Evolutionary conservation across 2,888 invertebrate species (phyloP).

Genomic region (Mesorhabditis spiculigera): DNA sequence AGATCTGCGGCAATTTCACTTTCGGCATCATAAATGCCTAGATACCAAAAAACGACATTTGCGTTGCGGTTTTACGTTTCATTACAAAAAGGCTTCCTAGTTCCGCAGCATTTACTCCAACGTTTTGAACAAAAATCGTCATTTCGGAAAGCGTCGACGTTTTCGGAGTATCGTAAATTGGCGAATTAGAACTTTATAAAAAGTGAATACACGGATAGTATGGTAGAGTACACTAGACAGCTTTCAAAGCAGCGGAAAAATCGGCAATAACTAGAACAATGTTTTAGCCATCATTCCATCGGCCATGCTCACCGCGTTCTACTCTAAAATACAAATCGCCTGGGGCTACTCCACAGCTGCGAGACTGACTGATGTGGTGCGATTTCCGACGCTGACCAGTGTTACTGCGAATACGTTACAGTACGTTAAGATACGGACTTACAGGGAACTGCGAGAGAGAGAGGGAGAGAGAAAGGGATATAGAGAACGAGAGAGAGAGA

Average conservation of each 20-base stretch:
- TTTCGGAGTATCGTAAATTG: no score
- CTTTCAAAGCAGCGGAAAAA: background rate
- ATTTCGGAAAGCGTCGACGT: no score
- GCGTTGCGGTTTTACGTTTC: no score
- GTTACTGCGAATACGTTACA: constrained; percentile 2
- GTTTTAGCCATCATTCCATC: background rate
- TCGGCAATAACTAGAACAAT: background rate
- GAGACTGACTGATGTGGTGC: background rate
- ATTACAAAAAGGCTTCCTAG: no score
- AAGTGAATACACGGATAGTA: background rate
- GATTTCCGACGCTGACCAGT: background rate
- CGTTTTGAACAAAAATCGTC: no score
- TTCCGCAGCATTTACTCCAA: no score
- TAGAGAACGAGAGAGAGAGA: no score
- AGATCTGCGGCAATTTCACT: no score
- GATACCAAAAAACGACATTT: no score
- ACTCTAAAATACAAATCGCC: background rate
- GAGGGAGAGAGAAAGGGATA: no score
- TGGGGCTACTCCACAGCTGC: constrained; percentile 5
- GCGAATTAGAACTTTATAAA: background rate
- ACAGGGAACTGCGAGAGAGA: no score
- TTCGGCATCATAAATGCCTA: no score
- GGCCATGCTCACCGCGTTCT: constrained; percentile 1
- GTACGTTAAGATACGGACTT: background rate
- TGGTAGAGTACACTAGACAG: background rate